These are phyloP conservation scores for Mus minutoides DNA, from an alignment of 2,797 vertebrate species.

Conservation along the genomic window DNA sequence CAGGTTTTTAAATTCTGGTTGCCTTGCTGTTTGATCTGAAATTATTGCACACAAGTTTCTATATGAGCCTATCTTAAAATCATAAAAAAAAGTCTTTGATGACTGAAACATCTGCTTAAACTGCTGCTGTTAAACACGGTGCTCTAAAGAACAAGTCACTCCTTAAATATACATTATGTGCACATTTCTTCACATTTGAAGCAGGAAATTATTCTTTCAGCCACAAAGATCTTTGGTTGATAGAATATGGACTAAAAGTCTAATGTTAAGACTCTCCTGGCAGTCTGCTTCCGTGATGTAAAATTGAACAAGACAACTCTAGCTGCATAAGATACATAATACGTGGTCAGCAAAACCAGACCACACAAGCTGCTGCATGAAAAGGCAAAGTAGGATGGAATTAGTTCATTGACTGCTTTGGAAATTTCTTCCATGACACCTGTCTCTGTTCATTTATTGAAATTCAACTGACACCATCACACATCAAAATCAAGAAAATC, in stretches of 20 bases:
- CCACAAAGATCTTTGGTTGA: constrained; percentile 1
- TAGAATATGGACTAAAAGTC: constrained; percentile 12
- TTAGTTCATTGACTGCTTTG: constrained; percentile 31
- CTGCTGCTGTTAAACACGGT: not conserved
- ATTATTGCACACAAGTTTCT: constrained; percentile 19
- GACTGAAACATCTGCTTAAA: constrained; percentile 1
- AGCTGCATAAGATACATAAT: not conserved
- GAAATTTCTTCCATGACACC: not conserved
- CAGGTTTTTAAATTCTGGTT: constrained; percentile 12
- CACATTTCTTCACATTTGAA: constrained; percentile 3
- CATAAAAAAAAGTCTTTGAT: constrained; percentile 28
- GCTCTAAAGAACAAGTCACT: not conserved
- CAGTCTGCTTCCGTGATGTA: not conserved
- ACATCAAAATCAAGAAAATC: constrained; percentile 15
- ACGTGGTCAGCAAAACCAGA: constrained; percentile 38
- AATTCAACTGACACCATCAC: constrained; percentile 27
- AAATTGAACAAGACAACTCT: not conserved
- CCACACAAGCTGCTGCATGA: not conserved
- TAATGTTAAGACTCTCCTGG: not conserved
- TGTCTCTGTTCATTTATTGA: constrained; percentile 24
- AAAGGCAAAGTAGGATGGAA: not conserved
- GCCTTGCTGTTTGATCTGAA: constrained; percentile 35
- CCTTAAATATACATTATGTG: not conserved
- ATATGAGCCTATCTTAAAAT: constrained; percentile 27
- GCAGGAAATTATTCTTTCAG: constrained; percentile 11